phyloP scores from a whole-genome alignment of 2,113 vertebrate genomes.

The Monopterus albus region DNA sequence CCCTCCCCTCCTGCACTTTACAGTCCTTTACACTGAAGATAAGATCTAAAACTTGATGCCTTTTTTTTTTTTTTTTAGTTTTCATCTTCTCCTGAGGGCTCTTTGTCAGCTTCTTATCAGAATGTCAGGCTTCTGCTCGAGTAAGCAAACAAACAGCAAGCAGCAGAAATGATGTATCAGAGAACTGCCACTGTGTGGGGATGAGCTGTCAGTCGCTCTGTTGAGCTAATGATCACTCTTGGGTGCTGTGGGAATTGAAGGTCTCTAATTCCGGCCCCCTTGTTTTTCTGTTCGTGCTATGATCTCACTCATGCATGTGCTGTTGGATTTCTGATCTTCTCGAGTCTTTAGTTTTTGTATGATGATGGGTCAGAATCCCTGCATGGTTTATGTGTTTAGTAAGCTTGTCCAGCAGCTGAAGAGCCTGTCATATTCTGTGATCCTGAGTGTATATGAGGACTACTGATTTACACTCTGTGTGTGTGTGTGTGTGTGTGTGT shows the following conservation, averaged over 20 bases:
- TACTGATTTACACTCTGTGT: too few species aligned
- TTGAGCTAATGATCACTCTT: slow-evolving; percentile 77
- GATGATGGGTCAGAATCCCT: too few species aligned
- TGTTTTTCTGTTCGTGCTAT: slow-evolving; percentile 22
- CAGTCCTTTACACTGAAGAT: slow-evolving; percentile 50
- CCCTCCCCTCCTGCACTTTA: slow-evolving; percentile 27
- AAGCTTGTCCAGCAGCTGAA: too few species aligned
- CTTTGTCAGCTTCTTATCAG: slow-evolving; percentile 75
- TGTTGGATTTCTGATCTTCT: not conserved
- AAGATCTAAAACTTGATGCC: slow-evolving; percentile 67
- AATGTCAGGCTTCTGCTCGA: slow-evolving; percentile 74
- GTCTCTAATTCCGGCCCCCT: slow-evolving; percentile 60
- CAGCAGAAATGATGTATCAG: slow-evolving; percentile 74
- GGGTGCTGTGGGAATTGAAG: slow-evolving; percentile 66
- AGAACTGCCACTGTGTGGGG: slow-evolving; percentile 62
- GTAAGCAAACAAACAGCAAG: slow-evolving; percentile 77
- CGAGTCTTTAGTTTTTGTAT: too few species aligned
- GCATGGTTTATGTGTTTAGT: too few species aligned
- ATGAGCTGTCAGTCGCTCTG: slow-evolving; percentile 76
- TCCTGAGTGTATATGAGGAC: too few species aligned
- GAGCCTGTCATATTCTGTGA: too few species aligned
- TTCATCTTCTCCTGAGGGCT: slow-evolving; percentile 53
- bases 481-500: too few species aligned
- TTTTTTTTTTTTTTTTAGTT: slow-evolving; percentile 72
- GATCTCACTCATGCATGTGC: slow-evolving; percentile 34